Percentiles rank a stretch among this genome's conserved stretches.
These are phyloP conservation scores for Wasmannia auropunctata DNA, from an alignment of 1,140 invertebrate genomes.

Conservation along the genomic window DNA sequence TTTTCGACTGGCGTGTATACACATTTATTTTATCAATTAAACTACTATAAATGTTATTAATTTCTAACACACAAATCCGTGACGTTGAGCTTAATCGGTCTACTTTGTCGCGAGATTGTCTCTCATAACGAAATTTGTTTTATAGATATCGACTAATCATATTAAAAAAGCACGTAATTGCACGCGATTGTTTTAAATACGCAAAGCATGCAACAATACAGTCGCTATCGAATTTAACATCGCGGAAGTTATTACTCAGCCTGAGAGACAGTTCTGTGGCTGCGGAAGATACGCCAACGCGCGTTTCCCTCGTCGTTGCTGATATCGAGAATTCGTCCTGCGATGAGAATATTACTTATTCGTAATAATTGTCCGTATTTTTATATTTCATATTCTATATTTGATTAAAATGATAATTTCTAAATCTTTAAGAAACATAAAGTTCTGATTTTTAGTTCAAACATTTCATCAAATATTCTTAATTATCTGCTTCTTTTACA, in stretches of 20 bases:
- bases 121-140: neutral
- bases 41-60: conserved; percentile 3
- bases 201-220: neutral
- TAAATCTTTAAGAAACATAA: too few species aligned
- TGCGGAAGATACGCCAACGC: conserved; percentile 54
- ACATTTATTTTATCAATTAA: neutral
- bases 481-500: neutral
- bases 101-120: neutral
- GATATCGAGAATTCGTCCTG: conserved; percentile 45
- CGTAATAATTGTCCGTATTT: conserved; percentile 23
- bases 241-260: conserved; percentile 57
- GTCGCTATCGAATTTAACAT: conserved; percentile 51
- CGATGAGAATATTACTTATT: conserved; percentile 48
- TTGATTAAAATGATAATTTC: too few species aligned
- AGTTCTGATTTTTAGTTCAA: too few species aligned
- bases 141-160: conserved; percentile 21
- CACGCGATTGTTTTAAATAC: conserved; percentile 54
- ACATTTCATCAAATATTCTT: too few species aligned
- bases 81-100: conserved; percentile 17
- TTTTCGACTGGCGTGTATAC: neutral
- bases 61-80: conserved; percentile 10
- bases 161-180: conserved; percentile 27
- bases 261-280: conserved; percentile 48
- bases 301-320: conserved; percentile 36
- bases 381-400: too few species aligned